Conservation (phyloP, 2,113 vertebrate genomes). For the Heliornis fulica region DNA sequence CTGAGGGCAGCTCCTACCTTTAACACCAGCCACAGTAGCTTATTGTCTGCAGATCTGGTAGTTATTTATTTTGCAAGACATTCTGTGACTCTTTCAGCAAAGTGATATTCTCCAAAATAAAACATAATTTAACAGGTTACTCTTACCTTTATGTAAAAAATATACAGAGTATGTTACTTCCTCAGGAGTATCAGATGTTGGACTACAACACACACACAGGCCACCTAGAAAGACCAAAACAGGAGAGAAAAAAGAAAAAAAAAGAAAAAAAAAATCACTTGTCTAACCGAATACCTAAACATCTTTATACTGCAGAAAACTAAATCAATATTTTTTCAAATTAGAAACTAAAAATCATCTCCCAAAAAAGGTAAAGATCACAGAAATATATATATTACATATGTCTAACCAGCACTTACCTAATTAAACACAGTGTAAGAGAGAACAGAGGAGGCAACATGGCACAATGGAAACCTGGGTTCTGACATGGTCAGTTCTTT, state of each 20-base stretch:
- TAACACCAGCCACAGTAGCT: background rate
- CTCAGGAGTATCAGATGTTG: slow-evolving; percentile 54
- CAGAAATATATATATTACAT: background rate
- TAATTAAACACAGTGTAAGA: background rate
- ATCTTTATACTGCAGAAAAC: background rate
- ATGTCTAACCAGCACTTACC: background rate
- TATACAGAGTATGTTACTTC: slow-evolving; percentile 83
- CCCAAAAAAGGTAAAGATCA: background rate
- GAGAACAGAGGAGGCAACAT: background rate
- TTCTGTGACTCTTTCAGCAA: background rate
- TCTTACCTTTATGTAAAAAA: slow-evolving; percentile 88
- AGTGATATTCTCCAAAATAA: background rate
- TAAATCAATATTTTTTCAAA: background rate
- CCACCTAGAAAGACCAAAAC: slow-evolving; percentile 77
- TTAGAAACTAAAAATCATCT: background rate
- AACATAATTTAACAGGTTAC: background rate
- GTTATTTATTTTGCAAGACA: background rate
- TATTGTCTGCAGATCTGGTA: background rate
- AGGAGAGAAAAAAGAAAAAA: background rate
- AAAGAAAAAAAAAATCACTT: background rate
- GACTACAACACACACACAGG: slow-evolving; percentile 87
- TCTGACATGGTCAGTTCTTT: background rate
- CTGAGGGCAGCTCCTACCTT: background rate
- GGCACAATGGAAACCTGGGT: background rate
- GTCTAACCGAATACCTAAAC: background rate